Base-by-base conservation (phyloP, 2,797 vertebrate genomes). In the Microctenopoma lineatum region DNA sequence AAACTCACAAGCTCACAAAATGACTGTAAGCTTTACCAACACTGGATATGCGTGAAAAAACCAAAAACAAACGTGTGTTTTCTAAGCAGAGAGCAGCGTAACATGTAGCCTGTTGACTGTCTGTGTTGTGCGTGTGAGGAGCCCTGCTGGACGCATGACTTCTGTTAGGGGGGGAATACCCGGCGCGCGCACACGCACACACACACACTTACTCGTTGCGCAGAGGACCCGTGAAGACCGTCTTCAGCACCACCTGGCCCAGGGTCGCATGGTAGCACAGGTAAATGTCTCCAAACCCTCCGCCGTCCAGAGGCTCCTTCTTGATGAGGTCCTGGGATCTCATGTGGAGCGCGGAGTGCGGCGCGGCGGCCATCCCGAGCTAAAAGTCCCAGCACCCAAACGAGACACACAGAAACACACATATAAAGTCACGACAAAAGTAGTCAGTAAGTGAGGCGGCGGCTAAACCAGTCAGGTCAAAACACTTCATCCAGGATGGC, bases 211-310 rank as follows among this genome's bases (percentile, higher is more conserved):
- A 99, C 98, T 96, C 95, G 1, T 65, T 91, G 8, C 95, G 91
- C 4, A 93, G 93, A 1, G 90, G 92, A 56, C 98, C 98, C 0
- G 95, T 98, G 46, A 97, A 98, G 15, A 99, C 94, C 0, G 94
- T 98, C 90, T 99, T 99, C 81, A 96, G 64, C 42, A 96, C 95
- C 80, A 99, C 97, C 0, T 95, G 90, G 12, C 96, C 97, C 8
- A 96, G 87, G 11, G 83, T 95, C 44, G 87, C 95, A 77, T 98
- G 97, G 42, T 93, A 91, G 66, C 97, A 98, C 68, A 99, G 87
- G 42, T 93, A 97, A 39, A 98, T 96, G 6, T 95, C 93, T 46
- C 97, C 97, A 34, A 97, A 99, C 4, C 96, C 96, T 36, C 97
- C 97, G 11, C 94, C 94, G 13, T 96, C 96, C 76, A 99, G 85